Evolutionary conservation across 2,888 invertebrate genomes (phyloP), one percentile per base, ranked within the genome.

Genomic region (Halocaridina rubra): DNA sequence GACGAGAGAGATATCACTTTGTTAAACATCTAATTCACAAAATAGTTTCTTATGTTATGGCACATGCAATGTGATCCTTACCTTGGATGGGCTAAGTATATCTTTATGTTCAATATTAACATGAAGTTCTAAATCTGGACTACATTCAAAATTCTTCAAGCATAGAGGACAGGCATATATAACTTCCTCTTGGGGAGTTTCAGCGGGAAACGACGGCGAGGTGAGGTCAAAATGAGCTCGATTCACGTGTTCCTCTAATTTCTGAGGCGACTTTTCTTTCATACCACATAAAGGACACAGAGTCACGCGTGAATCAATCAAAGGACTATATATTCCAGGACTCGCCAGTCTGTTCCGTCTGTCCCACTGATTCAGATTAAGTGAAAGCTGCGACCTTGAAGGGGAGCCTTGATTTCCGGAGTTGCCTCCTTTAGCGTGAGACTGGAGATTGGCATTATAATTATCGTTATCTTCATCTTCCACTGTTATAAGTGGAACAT

Each of bases 41-140:
- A n/a, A n/a, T n/a, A n/a, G n/a, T n/a, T n/a, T n/a, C n/a, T n/a
- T n/a, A n/a, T n/a, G n/a, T n/a, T n/a, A n/a, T n/a, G n/a, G n/a
- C n/a, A n/a, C n/a, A n/a, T n/a, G n/a, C n/a, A n/a, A n/a, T n/a
- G n/a, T n/a, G n/a, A n/a, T n/a, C 53, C 81, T 81, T 89, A 91
- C 89, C 90, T 91, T 86, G 29, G 86, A 79, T 92, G 94, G 95
- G 90, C 95, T 95, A 81, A 95, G 92, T 89, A 96, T 94, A 91
- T 96, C 96, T 89, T 94, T 93, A 90, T 96, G 96, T 89, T 95
- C 96, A 82, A 95, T 94, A 91, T 96, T 96, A 0, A 96, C 96
- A 90, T 97, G 97, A 75, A 96, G 91, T 91, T 96, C 96, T 76
- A 96, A 93, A 90, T 96, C 95, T 1, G 94, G 93, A 19, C 77